Base-by-base conservation (phyloP, 30 jellyfish, hydroid and myxozoan species). In the Aurelia aurita complex sp. Pacific region DNA sequence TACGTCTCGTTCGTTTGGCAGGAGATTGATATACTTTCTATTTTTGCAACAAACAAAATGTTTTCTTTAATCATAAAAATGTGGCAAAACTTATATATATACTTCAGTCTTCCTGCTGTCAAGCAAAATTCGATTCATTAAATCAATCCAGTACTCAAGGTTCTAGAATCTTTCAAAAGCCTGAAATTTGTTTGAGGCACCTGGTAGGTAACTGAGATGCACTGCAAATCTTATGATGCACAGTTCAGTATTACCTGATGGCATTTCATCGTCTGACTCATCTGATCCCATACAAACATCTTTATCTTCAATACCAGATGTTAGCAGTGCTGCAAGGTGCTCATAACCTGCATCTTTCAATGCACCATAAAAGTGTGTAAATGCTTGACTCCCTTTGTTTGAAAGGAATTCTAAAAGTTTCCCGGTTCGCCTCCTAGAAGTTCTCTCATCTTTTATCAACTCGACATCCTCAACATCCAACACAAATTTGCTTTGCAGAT, bases 401-500 rank as follows among this genome's bases (percentile, higher is more conserved):
- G 68, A 76, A 54, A 93, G 34, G 36, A 76, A 29, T 9, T 71
- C 68, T 18, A 93, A 76, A 67, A 93, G 61, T 42, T 66, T 64
- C 74, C 79, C 89, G 12, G 87, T 65, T 53, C 88, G 84, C 57
- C 89, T 54, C 61, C 82, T 69, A 2, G 90, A 60, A 64, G 98
- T 88, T 83, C 42, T 82, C 59, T 88, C 96, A 29, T 42, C 14
- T 36, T 82, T 82, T 73, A 93, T 82, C 65, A 88, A 57, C 52
- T 93, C 98, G 43, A 84, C 96, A 16, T 93, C 98, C n/a, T 88
- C 97, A 23, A 50, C 38, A 52, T 79, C 89, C 57, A 93, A 19
- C 23, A 81, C 91, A 83, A 88, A 76, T 32, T 88, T 88, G 85
- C 98, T 93, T 64, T 77, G 97, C 16, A 93, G 74, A 75, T 88